Percentiles rank a stretch among this genome's conserved stretches.
Conservation (phyloP, 2,888 invertebrate genomes). For the Hanleya hanleyi region DNA sequence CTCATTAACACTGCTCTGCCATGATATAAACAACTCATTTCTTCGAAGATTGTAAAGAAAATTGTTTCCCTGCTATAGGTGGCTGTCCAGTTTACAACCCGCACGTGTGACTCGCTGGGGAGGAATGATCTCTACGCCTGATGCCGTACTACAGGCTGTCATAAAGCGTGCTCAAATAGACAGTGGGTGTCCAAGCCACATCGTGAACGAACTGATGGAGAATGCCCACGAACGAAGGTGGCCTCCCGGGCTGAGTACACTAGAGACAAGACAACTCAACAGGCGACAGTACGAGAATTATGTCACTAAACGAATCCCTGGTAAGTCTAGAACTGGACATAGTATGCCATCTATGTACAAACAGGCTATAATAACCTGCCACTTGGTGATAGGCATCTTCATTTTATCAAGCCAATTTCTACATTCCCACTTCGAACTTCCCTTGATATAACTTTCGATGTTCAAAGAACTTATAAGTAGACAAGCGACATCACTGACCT, state of each 20-base stretch:
- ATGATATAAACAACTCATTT: too few species aligned
- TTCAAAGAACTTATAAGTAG: too few species aligned
- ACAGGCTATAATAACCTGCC: too few species aligned
- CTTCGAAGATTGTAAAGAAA: too few species aligned
- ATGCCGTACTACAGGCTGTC: slow-evolving; percentile 93
- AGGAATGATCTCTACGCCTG: slow-evolving; percentile 98
- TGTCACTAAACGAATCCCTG: slow-evolving; percentile 94
- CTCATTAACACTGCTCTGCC: too few species aligned
- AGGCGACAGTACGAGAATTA: slow-evolving; percentile 95
- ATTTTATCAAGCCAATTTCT: too few species aligned
- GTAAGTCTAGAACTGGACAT: too few species aligned
- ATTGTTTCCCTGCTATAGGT: slow-evolving; percentile 50
- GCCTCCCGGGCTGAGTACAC: slow-evolving; percentile 91
- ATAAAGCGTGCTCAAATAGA: slow-evolving; percentile 94
- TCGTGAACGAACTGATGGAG: slow-evolving; percentile 95
- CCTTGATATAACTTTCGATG: too few species aligned
- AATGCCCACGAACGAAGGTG: slow-evolving; percentile 97
- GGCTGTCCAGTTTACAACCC: slow-evolving; percentile 66
- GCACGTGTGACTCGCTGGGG: slow-evolving; percentile 95
- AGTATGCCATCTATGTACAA: too few species aligned
- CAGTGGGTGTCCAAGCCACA: slow-evolving; percentile 94
- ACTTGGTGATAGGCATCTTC: too few species aligned
- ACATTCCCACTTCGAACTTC: too few species aligned
- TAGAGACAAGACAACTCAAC: slow-evolving; percentile 95
- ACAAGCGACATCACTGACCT: too few species aligned